Conservation (phyloP, 2,888 invertebrate genomes). For the Rhamnusium bicolor region DNA sequence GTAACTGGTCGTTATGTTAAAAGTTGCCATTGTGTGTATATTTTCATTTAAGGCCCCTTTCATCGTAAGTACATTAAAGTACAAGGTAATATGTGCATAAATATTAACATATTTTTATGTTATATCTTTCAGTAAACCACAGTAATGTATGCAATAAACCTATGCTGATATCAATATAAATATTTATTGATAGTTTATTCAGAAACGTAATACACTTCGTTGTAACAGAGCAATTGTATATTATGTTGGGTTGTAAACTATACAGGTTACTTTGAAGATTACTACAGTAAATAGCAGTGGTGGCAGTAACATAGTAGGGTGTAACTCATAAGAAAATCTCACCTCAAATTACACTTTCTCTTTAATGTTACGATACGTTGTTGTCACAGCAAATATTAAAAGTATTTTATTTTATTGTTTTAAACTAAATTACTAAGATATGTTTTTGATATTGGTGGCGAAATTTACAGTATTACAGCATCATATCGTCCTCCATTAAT, state of each 20-base stretch:
- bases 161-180: neutral
- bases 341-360: too few species aligned
- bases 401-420: too few species aligned
- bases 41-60: neutral
- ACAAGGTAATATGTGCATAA: neutral
- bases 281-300: too few species aligned
- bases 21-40: neutral
- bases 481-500: too few species aligned
- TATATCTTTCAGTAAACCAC: neutral
- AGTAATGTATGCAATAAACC: neutral
- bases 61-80: neutral
- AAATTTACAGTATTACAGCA: too few species aligned
- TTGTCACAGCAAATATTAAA: too few species aligned
- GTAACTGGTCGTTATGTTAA: neutral
- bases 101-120: neutral
- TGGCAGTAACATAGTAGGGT: too few species aligned
- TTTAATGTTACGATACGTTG: too few species aligned
- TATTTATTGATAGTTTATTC: neutral
- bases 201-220: neutral
- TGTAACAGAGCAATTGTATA: neutral
- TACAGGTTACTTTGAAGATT: neutral
- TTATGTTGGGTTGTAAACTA: neutral
- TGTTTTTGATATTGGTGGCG: too few species aligned
- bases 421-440: too few species aligned
- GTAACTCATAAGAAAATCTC: too few species aligned